Conservation (phyloP, 2,797 vertebrate genomes). For the Odontamblyopus lacepedii region DNA sequence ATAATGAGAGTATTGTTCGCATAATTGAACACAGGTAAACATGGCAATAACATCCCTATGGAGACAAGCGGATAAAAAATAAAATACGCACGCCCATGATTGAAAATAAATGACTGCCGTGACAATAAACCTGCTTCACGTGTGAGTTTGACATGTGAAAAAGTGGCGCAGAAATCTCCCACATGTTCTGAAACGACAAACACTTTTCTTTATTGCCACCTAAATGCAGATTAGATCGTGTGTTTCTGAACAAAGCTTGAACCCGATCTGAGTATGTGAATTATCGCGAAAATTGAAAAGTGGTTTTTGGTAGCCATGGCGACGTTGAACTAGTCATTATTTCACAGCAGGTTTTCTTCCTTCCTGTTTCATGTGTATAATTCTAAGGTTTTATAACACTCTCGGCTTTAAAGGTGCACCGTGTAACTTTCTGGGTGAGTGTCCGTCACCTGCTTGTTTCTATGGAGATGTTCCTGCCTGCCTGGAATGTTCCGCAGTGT, state of each 20-base stretch:
- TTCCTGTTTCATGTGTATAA: slow-evolving; percentile 15
- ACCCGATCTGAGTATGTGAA: slow-evolving; percentile 1
- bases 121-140: background rate
- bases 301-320: slow-evolving; percentile 4
- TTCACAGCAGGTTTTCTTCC: slow-evolving; percentile 16
- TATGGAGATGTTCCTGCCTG: no score
- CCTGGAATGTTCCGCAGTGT: no score
- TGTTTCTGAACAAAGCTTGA: background rate
- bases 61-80: background rate
- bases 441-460: no score
- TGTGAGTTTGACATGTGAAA: background rate
- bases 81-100: background rate
- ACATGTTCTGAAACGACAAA: background rate
- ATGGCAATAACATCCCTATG: background rate
- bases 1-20: no score
- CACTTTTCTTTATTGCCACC: background rate
- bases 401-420: background rate
- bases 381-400: slow-evolving; percentile 3
- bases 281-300: slow-evolving; percentile 8
- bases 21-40: no score
- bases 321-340: slow-evolving; percentile 10
- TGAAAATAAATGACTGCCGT: background rate
- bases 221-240: background rate
- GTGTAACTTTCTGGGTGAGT: no score
- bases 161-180: background rate